Percentiles rank a stretch among this genome's conserved stretches.
Evolutionary conservation across 1,140 invertebrate genomes (phyloP).

Genomic region (Pygmarrhopalites habei): DNA sequence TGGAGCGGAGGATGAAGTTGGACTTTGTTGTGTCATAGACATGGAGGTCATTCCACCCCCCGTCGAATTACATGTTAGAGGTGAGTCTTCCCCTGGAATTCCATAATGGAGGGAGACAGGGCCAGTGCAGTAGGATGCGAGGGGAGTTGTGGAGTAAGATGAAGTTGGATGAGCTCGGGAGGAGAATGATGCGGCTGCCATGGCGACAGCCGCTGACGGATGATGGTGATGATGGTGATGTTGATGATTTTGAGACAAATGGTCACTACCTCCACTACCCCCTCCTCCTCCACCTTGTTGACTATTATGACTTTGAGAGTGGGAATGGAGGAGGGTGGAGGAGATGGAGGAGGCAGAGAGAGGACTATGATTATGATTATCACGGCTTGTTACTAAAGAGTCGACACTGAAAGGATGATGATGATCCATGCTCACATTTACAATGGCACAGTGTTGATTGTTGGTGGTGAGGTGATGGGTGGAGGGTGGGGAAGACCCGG

Average conservation of each 20-base stretch:
- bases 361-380: conserved; percentile 22
- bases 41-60: background rate
- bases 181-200: conserved; percentile 15
- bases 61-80: no score
- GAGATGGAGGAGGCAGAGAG: no score
- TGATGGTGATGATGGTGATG: conserved; percentile 18
- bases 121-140: conserved; percentile 1
- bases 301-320: conserved; percentile 11
- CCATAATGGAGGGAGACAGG: conserved; percentile 20
- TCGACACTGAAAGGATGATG: conserved; percentile 38
- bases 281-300: no score
- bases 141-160: background rate
- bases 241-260: conserved; percentile 21
- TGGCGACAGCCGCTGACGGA: conserved; percentile 13
- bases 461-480: conserved; percentile 4
- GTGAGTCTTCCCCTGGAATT: background rate
- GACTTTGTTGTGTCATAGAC: conserved; percentile 1
- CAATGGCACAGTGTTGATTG: conserved; percentile 20
- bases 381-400: conserved; percentile 35
- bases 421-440: conserved; percentile 26
- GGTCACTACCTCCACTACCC: conserved; percentile 1
- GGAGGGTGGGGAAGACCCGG: conserved; percentile 9
- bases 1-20: background rate
- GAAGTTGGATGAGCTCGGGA: background rate
- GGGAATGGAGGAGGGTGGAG: background rate